Base-by-base conservation (phyloP, 2,888 invertebrate species). In the Perizoma flavofasciatum region DNA sequence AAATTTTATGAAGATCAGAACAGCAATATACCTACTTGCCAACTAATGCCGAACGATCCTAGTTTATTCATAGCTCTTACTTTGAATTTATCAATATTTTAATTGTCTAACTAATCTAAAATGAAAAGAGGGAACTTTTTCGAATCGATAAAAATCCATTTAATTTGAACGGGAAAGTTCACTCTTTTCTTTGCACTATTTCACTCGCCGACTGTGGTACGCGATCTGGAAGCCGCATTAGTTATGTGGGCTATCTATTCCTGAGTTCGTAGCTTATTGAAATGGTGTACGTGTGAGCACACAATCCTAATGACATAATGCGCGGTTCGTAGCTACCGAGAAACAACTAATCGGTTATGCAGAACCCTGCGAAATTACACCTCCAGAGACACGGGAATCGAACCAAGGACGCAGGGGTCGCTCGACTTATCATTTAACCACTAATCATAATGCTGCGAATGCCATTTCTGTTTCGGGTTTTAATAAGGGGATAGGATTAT, bases 401-500 rank as follows among this genome's bases (percentile, higher is more conserved):
- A 81, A 82, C 83, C 89, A 90, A 92, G 91, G 91, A 87, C 92
- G 86, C 83, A 73, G 75, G 72, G 92, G 91, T 91, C 92, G 81
- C 77, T 76, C 70, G 81, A 83, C 85, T 89, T 88, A 90, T 90
- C 91, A 90, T 90, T 89, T 89, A 86, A 83, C 80, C 79, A 78
- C 85, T 89, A 89, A 90, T 89, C 85, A 92, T 86, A 81, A 88
- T 86, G 81, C 72, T 78, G 81, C 88, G 80, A 87, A 88, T 91
- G 90, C 88, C 91, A 90, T 91, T 91, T 86, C 80, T 77, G 87
- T 79, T 88, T 85, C 77, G 78, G 78, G 67, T 89, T 85, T 88
- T 89, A 90, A 89, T 89, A 82, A 85, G 79, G 77, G 81, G 79
- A 83, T 81, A 79, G 73, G 77, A 72, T 79, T 79, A 81, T 79